Percentiles rank a stretch among this genome's conserved stretches.
Evolutionary conservation across 2,888 invertebrate species (phyloP).

Genomic region (Synergus japonicus): DNA sequence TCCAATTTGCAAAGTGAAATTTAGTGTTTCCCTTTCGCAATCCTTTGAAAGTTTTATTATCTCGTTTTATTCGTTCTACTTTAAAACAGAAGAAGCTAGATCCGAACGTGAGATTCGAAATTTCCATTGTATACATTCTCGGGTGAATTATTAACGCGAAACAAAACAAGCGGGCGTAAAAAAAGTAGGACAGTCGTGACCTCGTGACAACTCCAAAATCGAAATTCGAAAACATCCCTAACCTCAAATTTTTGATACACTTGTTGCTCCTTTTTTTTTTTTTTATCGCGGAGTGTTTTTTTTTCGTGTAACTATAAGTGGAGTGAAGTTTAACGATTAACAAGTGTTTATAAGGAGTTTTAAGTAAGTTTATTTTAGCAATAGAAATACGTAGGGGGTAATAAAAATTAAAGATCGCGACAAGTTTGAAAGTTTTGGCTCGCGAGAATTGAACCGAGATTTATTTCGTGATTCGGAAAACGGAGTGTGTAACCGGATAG

Average conservation of each 20-base stretch:
- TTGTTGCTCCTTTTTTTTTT: not conserved
- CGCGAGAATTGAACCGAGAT: not conserved
- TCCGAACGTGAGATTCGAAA: not conserved
- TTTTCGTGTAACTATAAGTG: slow-evolving; percentile 25
- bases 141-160: not conserved
- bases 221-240: not conserved
- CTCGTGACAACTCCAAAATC: not conserved
- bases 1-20: not conserved
- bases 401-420: not conserved
- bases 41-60: not conserved
- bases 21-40: not conserved
- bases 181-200: not conserved
- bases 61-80: slow-evolving; percentile 10
- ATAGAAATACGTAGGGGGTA: not conserved
- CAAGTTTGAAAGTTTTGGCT: not conserved
- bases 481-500: not conserved
- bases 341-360: not conserved
- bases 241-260: not conserved
- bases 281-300: slow-evolving; percentile 22
- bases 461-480: not conserved
- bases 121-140: not conserved
- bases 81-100: not conserved
- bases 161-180: not conserved
- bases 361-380: not conserved
- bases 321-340: not conserved